Evolutionary conservation across 2,888 invertebrate species (phyloP).

Genomic region (Ormyrus nitidulus): DNA sequence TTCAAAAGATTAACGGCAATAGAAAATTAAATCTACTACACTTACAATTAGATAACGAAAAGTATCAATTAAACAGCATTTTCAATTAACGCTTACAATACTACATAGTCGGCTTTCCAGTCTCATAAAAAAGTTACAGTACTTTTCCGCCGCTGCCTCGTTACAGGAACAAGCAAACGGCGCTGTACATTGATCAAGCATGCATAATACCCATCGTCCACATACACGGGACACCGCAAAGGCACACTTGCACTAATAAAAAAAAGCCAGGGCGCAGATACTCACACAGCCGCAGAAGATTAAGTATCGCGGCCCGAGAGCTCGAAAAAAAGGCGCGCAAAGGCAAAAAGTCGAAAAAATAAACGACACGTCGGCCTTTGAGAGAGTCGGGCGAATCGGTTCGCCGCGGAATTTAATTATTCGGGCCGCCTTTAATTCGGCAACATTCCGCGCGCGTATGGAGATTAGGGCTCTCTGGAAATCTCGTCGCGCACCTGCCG

Average conservation of each 20-base stretch:
- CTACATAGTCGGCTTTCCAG: not conserved
- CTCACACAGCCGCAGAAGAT: slow-evolving; percentile 9
- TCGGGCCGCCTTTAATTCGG: slow-evolving; percentile 54
- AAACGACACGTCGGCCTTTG: slow-evolving; percentile 42
- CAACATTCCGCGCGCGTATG: slow-evolving; percentile 55
- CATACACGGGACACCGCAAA: not conserved
- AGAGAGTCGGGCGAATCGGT: slow-evolving; percentile 20
- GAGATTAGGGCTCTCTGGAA: slow-evolving; percentile 49
- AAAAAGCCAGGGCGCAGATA: not conserved
- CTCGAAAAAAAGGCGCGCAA: not conserved
- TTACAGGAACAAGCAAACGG: slow-evolving; percentile 20
- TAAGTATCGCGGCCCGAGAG: slow-evolving; percentile 18
- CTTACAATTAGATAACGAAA: not conserved
- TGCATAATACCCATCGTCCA: not conserved
- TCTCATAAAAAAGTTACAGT: not conserved
- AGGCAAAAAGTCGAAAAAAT: slow-evolving; percentile 21
- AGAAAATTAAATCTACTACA: not conserved
- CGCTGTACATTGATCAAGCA: slow-evolving; percentile 8
- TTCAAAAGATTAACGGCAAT: too few relatives aligned
- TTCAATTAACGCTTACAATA: not conserved
- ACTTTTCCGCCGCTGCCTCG: not conserved
- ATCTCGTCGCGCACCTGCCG: slow-evolving; percentile 50
- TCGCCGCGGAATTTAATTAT: slow-evolving; percentile 56
- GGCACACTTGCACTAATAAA: not conserved
- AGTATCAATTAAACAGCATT: not conserved